Conservation (phyloP, 2,888 invertebrate genomes). For the Hetaerina titia region DNA sequence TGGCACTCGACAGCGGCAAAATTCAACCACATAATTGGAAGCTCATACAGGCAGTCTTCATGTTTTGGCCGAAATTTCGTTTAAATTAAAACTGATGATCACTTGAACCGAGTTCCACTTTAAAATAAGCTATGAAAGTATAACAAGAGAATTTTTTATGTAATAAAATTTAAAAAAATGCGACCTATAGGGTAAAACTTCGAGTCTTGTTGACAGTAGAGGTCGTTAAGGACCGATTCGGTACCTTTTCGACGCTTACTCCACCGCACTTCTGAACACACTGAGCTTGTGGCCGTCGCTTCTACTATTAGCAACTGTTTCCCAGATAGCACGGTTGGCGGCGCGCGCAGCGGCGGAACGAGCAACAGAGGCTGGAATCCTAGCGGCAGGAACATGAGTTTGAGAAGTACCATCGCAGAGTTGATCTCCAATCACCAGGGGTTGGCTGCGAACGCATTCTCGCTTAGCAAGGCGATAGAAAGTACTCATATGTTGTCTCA, state of each 20-base stretch:
- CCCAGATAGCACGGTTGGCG: conserved; percentile 2
- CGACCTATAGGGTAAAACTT: not conserved
- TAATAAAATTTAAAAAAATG: conserved; percentile 32
- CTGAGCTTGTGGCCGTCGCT: not conserved
- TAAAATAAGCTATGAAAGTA: not conserved
- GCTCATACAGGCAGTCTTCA: conserved; percentile 21
- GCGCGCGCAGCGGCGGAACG: conserved; percentile 35
- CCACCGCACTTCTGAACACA: conserved; percentile 13
- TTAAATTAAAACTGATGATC: not conserved
- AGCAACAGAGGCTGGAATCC: conserved; percentile 49
- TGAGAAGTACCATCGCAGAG: not conserved
- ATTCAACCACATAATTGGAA: conserved; percentile 37
- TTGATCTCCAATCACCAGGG: not conserved
- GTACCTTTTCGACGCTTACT: not conserved
- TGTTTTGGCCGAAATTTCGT: not conserved
- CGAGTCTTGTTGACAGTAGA: conserved; percentile 14
- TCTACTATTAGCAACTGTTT: conserved; percentile 52
- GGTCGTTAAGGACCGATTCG: not conserved
- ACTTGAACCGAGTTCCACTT: not conserved
- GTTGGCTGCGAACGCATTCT: not conserved
- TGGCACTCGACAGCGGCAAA: not conserved
- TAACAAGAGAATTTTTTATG: not conserved
- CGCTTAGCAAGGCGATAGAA: not conserved
- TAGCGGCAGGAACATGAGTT: conserved; percentile 54
- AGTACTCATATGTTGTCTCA: not conserved